phyloP scores from a whole-genome alignment of 1,140 invertebrate genomes.

The Hyposmocoma kahamanoa region DNA sequence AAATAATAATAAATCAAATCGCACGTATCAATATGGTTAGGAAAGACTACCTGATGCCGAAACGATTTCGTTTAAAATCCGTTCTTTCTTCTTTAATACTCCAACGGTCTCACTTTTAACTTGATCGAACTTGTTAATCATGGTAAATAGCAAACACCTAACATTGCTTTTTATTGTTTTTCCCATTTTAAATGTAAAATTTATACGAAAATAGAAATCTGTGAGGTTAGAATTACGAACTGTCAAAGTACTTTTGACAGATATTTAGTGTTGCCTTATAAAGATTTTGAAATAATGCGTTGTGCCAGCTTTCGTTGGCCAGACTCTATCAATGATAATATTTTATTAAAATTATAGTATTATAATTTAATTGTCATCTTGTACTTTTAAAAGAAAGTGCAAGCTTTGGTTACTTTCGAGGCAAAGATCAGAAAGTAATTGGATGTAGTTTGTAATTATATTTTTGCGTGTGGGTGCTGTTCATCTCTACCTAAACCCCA shows the following conservation, averaged over 20 bases:
- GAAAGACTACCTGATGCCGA: not conserved
- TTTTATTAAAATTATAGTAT: too few species aligned
- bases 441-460: too few species aligned
- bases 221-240: not conserved
- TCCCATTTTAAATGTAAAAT: not conserved
- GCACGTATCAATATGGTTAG: not conserved
- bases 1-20: not conserved
- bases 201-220: not conserved
- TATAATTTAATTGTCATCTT: too few species aligned
- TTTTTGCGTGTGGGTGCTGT: too few species aligned
- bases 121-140: not conserved
- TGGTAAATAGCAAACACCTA: not conserved
- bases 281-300: not conserved
- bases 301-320: not conserved
- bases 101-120: not conserved
- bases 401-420: too few species aligned
- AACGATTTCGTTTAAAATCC: not conserved
- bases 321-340: too few species aligned
- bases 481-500: too few species aligned
- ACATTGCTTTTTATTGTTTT: not conserved
- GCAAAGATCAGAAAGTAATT: too few species aligned
- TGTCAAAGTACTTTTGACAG: not conserved
- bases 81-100: not conserved
- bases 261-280: not conserved
- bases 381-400: too few species aligned